Conservation (phyloP, 2,888 invertebrate species). For the Andricus quercusramuli region DNA sequence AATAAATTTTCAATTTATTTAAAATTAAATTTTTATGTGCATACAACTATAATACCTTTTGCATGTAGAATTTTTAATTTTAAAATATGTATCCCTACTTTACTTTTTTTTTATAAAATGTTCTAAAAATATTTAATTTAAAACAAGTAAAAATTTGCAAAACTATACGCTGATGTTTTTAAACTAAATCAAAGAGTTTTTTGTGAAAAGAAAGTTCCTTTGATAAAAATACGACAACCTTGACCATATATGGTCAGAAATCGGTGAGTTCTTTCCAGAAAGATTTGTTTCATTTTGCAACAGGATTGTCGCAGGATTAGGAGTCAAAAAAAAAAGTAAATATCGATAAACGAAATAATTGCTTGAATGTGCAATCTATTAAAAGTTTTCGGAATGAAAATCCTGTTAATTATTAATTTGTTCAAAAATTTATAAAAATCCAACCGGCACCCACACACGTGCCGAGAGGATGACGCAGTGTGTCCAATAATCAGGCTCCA, state of each 20-base stretch:
- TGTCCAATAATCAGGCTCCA: neutral
- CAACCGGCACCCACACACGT: slow-evolving; percentile 17
- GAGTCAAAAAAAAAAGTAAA: neutral
- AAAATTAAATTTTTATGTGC: no score
- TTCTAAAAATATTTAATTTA: neutral
- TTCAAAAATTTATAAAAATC: neutral
- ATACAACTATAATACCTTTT: no score
- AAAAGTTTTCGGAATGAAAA: neutral
- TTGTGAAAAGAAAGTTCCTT: slow-evolving; percentile 13
- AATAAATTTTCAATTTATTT: neutral
- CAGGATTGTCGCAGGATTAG: no score
- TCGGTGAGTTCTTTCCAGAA: slow-evolving; percentile 9
- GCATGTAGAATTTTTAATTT: no score
- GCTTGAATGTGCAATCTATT: neutral
- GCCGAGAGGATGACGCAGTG: neutral
- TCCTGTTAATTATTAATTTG: neutral
- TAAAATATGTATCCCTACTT: no score
- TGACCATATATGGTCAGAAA: slow-evolving; percentile 56
- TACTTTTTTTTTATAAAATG: no score
- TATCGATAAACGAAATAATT: neutral
- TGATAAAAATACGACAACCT: slow-evolving; percentile 38
- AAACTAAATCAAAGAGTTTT: neutral
- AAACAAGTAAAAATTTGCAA: neutral
- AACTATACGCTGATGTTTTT: no score
- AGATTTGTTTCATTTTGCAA: neutral